phyloP scores from a whole-genome alignment of 2,113 vertebrate genomes.

The Oxyura jamaicensis region DNA sequence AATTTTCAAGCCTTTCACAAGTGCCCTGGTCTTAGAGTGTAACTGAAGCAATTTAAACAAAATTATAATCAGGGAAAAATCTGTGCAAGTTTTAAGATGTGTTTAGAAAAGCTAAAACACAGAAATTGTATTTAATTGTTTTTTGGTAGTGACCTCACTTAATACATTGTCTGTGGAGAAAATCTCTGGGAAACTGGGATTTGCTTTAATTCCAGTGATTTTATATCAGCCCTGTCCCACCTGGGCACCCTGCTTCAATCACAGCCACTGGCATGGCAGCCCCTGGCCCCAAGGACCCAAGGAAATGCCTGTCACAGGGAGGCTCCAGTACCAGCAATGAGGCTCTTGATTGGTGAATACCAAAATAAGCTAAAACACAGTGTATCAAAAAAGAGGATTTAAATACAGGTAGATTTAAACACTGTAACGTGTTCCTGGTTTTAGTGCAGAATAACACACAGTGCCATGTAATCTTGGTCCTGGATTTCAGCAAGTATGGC shows the following conservation, averaged over 20 bases:
- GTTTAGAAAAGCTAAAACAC: not conserved
- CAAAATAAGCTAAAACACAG: too few species aligned
- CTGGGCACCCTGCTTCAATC: not conserved
- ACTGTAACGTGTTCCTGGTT: too few species aligned
- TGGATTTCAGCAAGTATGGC: not conserved
- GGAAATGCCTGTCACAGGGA: not conserved
- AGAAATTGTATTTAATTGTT: not conserved
- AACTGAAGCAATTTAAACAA: not conserved
- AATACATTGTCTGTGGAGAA: not conserved
- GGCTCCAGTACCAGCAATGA: not conserved
- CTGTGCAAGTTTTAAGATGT: not conserved
- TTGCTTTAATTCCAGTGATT: not conserved
- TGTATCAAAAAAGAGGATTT: not conserved
- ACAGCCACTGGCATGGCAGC: not conserved
- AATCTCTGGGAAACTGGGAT: not conserved
- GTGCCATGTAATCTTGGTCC: rapidly evolving
- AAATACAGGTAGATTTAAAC: not conserved
- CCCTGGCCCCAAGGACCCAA: not conserved
- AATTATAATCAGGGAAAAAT: not conserved
- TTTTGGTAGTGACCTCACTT: not conserved
- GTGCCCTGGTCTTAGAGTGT: not conserved
- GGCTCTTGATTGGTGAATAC: not conserved
- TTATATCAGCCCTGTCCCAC: not conserved
- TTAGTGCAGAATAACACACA: not conserved
- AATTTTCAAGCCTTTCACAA: not conserved